Percentiles rank a stretch among this genome's conserved stretches.
Conservation (phyloP, 2,888 invertebrate genomes). For the Cistogaster globosa region DNA sequence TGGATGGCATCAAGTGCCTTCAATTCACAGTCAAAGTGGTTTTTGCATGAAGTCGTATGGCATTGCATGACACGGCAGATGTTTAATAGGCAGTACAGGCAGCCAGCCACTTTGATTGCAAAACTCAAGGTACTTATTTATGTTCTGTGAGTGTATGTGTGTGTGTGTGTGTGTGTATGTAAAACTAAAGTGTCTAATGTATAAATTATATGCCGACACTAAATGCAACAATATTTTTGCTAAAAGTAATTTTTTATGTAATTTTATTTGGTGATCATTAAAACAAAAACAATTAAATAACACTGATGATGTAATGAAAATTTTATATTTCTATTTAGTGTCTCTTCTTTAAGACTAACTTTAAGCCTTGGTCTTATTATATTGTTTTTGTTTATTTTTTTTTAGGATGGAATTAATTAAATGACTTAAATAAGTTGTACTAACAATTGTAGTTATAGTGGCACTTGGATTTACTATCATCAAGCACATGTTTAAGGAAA, state of each 20-base stretch:
- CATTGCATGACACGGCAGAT: slow-evolving; percentile 31
- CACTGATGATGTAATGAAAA: slow-evolving; percentile 48
- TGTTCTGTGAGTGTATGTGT: not conserved
- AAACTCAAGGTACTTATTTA: slow-evolving; percentile 56
- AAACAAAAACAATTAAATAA: slow-evolving; percentile 21
- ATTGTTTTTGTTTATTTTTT: not conserved
- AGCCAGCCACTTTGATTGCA: slow-evolving; percentile 59
- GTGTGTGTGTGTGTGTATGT: not conserved
- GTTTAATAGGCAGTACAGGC: slow-evolving; percentile 28
- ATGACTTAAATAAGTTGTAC: slow-evolving; percentile 77
- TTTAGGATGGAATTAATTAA: slow-evolving; percentile 66
- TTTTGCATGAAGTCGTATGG: slow-evolving; percentile 16
- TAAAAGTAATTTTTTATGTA: slow-evolving; percentile 63
- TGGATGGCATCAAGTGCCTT: slow-evolving; percentile 64
- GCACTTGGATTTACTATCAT: slow-evolving; percentile 74
- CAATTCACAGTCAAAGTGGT: slow-evolving; percentile 12
- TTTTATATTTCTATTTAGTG: slow-evolving; percentile 36
- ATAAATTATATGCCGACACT: slow-evolving; percentile 57
- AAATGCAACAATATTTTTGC: slow-evolving; percentile 48
- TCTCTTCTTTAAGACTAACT: slow-evolving; percentile 27
- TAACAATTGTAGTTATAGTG: slow-evolving; percentile 77
- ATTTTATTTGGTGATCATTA: slow-evolving; percentile 63
- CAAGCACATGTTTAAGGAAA: slow-evolving; percentile 51
- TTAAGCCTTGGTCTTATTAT: slow-evolving; percentile 27
- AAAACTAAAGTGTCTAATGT: slow-evolving; percentile 49